Evolutionary conservation across 35 echinoderm and acorn worm genomes (phyloP).

Genomic region (Apostichopus parvimensis): DNA sequence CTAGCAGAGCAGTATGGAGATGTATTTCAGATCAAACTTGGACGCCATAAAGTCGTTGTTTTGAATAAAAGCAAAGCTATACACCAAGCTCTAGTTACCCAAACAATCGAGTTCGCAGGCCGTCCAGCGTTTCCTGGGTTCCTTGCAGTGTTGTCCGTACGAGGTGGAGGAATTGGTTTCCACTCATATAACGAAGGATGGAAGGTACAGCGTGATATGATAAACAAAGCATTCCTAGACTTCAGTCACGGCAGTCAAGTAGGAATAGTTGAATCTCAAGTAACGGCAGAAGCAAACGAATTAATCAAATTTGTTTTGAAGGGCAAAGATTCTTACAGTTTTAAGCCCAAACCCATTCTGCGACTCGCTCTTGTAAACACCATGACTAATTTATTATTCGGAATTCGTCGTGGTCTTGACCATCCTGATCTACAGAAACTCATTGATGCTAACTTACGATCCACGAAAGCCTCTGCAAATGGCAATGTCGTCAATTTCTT

Average conservation of each 20-base stretch:
- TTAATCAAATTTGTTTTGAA: constrained; percentile 54
- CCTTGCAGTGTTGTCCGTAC: background rate
- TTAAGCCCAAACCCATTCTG: constrained; percentile 12
- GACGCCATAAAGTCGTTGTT: constrained; percentile 9
- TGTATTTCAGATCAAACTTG: constrained; percentile 14
- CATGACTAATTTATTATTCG: constrained; percentile 67
- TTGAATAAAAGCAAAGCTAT: background rate
- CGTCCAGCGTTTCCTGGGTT: constrained; percentile 12
- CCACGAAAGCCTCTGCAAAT: background rate
- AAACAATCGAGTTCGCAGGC: constrained; percentile 31
- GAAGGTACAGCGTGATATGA: background rate
- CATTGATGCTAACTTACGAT: constrained; percentile 20
- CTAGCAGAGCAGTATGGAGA: constrained; percentile 21
- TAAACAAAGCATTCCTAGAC: background rate
- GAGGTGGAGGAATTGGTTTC: background rate
- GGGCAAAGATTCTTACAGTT: constrained; percentile 19
- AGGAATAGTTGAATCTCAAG: constrained; percentile 36
- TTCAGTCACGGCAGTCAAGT: constrained; percentile 45
- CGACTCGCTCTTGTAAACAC: constrained; percentile 62
- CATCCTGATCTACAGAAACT: constrained; percentile 53
- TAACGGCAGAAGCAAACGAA: constrained; percentile 58
- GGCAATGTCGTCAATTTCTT: constrained; percentile 57
- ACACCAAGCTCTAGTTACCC: background rate
- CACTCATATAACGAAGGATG: background rate
- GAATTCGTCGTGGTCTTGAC: constrained; percentile 46